Conservation (phyloP, 2,113 vertebrate species). For the Microtus richardsoni region DNA sequence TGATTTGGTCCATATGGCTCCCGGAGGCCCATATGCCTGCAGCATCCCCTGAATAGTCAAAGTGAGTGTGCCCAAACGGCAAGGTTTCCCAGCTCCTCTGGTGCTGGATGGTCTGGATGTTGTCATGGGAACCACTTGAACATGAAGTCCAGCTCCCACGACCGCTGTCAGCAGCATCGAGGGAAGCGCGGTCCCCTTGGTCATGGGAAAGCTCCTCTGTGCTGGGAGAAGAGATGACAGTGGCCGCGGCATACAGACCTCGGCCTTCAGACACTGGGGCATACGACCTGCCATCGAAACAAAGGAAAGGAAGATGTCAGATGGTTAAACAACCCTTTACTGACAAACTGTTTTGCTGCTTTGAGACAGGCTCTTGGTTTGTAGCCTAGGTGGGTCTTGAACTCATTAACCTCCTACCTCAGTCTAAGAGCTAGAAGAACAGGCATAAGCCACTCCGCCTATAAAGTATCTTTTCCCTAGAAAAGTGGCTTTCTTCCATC, state of each 20-base stretch:
- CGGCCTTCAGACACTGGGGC: conserved; percentile 94
- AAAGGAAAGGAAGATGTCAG: background rate
- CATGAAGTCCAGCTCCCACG: conserved; percentile 99
- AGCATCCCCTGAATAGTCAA: conserved; percentile 88
- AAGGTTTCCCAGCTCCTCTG: conserved; percentile 97
- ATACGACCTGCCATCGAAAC: conserved; percentile 88
- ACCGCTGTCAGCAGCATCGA: conserved; percentile 98
- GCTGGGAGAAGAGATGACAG: conserved; percentile 96
- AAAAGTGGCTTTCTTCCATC: background rate
- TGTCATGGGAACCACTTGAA: conserved; percentile 98
- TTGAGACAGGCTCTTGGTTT: background rate
- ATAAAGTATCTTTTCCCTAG: background rate
- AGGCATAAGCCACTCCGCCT: background rate
- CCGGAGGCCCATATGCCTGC: conserved; percentile 88
- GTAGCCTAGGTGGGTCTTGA: background rate
- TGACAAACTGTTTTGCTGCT: background rate
- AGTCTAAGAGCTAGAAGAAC: background rate
- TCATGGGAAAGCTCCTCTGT: conserved; percentile 98
- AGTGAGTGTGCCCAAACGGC: conserved; percentile 90
- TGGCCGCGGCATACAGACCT: conserved; percentile 92
- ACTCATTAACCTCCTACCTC: background rate
- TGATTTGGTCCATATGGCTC: conserved; percentile 87
- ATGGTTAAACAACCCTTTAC: background rate
- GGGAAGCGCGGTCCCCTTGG: conserved; percentile 96
- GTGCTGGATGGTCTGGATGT: conserved; percentile 98